These are phyloP conservation scores for Mythimna albipuncta DNA, from an alignment of 2,888 invertebrate genomes.

Conservation along the genomic window DNA sequence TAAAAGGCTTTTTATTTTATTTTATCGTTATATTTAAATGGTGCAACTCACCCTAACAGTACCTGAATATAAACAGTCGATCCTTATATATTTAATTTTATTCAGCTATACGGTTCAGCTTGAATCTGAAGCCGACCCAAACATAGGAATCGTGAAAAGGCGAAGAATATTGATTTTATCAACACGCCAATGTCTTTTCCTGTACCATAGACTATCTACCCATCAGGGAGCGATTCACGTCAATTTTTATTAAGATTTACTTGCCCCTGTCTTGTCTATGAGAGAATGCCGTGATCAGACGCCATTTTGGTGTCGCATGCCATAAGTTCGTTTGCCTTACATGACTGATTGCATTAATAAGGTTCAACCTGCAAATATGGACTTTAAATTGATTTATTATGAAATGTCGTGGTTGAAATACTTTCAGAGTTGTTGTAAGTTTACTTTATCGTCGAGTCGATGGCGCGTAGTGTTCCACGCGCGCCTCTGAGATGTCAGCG, in stretches of 20 bases:
- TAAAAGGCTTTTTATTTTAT: no score
- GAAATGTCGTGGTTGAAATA: background rate
- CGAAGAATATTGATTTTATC: background rate
- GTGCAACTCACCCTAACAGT: no score
- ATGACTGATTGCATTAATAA: constrained; percentile 41
- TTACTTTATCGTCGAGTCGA: no score
- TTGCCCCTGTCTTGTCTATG: constrained; percentile 23
- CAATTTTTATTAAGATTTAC: constrained; percentile 59
- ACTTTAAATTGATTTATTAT: constrained; percentile 42
- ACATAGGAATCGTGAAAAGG: no score
- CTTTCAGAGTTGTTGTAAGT: background rate
- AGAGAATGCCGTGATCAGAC: constrained; percentile 50
- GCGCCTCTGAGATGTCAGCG: no score
- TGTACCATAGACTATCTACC: background rate
- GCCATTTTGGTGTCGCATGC: constrained; percentile 55
- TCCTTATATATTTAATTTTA: no score
- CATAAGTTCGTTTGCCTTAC: constrained; percentile 32
- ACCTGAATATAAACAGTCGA: no score
- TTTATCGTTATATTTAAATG: no score
- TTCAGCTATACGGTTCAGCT: no score
- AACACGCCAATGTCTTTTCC: background rate
- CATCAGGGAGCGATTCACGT: constrained; percentile 27
- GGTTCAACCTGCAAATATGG: constrained; percentile 20
- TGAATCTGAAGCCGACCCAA: no score
- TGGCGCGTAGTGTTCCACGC: no score